Conservation (phyloP, 2,888 invertebrate species). For the Rhaphigaster nebulosa region DNA sequence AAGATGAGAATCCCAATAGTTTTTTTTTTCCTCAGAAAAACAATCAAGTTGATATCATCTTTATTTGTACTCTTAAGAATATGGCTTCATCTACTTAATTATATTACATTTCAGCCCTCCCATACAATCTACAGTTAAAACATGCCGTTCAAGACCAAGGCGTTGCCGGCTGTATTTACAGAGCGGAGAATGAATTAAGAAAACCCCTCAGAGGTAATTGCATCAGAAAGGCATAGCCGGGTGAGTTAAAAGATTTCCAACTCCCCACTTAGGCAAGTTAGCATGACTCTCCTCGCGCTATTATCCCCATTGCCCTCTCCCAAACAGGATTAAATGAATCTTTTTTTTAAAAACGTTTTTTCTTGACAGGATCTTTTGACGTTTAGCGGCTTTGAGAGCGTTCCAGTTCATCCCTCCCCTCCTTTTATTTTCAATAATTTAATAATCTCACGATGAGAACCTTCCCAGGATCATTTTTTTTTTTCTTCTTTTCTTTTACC, state of each 20-base stretch:
- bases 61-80: too few species aligned
- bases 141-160: not conserved
- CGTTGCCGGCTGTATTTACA: not conserved
- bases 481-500: conserved; percentile 50
- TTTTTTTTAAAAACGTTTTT: conserved; percentile 25
- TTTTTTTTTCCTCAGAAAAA: too few species aligned
- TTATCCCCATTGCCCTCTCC: conserved; percentile 9
- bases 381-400: conserved; percentile 49
- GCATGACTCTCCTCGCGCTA: conserved; percentile 27
- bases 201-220: conserved; percentile 24
- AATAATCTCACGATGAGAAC: conserved; percentile 15
- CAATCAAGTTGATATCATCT: too few species aligned
- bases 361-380: conserved; percentile 34
- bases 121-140: not conserved
- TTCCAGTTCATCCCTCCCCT: not conserved
- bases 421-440: conserved; percentile 54
- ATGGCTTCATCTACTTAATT: not conserved
- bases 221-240: conserved; percentile 46
- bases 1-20: too few species aligned
- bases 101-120: not conserved
- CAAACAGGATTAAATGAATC: conserved; percentile 55
- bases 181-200: conserved; percentile 5
- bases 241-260: conserved; percentile 19
- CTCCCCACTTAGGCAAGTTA: conserved; percentile 37
- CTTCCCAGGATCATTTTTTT: conserved; percentile 34